A percentile compares a stretch with the other conserved stretches of the same genome.
Evolutionary conservation across 2,113 vertebrate genomes (phyloP).

Genomic region (Rissa tridactyla): DNA sequence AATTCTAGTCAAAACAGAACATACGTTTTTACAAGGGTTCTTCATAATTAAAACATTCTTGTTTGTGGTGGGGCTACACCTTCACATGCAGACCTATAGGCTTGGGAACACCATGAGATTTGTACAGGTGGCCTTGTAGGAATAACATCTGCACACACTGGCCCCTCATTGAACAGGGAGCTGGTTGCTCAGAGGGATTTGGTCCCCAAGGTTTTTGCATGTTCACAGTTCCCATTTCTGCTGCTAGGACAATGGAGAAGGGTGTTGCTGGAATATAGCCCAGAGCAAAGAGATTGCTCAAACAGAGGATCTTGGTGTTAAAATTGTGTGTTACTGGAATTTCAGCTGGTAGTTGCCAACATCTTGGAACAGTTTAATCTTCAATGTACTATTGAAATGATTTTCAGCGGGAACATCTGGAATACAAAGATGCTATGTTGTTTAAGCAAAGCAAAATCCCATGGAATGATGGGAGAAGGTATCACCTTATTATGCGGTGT

Average conservation of each 20-base stretch:
- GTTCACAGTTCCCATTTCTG: slow-evolving; percentile 16
- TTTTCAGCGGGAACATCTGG: slow-evolving; percentile 29
- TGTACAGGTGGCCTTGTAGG: not conserved
- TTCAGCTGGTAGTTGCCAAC: not conserved
- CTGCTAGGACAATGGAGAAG: slow-evolving; percentile 41
- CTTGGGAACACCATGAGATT: not conserved
- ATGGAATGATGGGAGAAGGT: not conserved
- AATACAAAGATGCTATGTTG: not conserved
- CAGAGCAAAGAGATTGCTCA: slow-evolving; percentile 30
- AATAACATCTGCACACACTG: not conserved
- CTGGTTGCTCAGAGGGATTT: not conserved
- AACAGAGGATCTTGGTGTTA: slow-evolving; percentile 38
- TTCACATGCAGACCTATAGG: not conserved
- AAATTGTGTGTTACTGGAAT: slow-evolving; percentile 29
- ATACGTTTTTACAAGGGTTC: not conserved
- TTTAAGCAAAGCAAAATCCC: not conserved
- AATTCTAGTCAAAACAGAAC: not conserved
- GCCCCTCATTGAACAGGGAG: not conserved
- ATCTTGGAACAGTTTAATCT: slow-evolving; percentile 34
- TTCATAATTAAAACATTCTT: not conserved
- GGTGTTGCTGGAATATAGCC: slow-evolving; percentile 41
- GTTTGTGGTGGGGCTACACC: not conserved
- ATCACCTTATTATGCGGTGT: not conserved
- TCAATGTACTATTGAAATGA: not conserved
- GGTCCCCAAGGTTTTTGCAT: not conserved